Evolutionary conservation across 2,797 vertebrate species (phyloP).

Genomic region (Pelodytes ibericus): DNA sequence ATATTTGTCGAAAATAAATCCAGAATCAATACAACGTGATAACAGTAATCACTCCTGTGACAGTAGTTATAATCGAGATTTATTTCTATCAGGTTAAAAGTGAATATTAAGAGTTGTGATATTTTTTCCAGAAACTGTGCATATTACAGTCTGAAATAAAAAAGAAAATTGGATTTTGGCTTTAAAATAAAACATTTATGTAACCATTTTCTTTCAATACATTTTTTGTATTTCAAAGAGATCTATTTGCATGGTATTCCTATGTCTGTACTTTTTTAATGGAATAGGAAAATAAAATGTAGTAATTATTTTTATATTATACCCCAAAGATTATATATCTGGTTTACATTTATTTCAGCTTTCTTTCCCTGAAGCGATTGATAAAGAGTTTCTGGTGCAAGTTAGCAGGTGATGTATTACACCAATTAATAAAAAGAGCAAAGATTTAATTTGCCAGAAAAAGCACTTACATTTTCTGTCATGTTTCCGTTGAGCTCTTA

Average conservation of each 20-base stretch:
- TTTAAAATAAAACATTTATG: background rate
- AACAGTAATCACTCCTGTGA: background rate
- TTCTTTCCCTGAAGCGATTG: conserved; percentile 36
- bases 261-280: background rate
- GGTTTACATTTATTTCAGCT: background rate
- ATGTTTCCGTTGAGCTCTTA: conserved; percentile 41
- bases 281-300: background rate
- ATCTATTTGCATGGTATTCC: conserved; percentile 12
- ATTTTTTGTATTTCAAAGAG: conserved; percentile 10
- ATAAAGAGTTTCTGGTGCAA: conserved; percentile 39
- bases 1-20: conserved; percentile 28
- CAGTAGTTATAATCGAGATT: conserved; percentile 7
- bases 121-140: conserved; percentile 5
- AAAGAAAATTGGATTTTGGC: conserved; percentile 9
- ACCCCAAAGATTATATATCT: background rate
- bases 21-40: conserved; percentile 7
- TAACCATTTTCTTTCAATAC: background rate
- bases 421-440: conserved; percentile 45
- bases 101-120: background rate
- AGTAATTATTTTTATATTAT: too few species aligned
- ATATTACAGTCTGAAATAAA: conserved; percentile 2
- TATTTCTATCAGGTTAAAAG: conserved; percentile 8
- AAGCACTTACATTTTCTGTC: conserved; percentile 42
- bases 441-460: conserved; percentile 51
- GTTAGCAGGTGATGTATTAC: conserved; percentile 48